Conservation (phyloP, 2,113 vertebrate species). For the Noctilio leporinus region DNA sequence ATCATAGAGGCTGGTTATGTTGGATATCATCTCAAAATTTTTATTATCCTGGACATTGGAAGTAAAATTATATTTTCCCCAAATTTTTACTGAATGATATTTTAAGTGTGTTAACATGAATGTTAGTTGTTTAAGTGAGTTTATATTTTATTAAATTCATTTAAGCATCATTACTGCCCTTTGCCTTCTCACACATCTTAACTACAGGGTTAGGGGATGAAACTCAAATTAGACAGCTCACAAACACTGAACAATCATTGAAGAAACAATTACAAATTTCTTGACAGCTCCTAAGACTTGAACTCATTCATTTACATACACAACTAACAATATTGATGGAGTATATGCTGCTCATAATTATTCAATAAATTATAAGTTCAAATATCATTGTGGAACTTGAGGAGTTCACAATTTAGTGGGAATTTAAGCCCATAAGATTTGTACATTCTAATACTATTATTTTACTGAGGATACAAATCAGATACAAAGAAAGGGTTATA, state of each 20-base stretch:
- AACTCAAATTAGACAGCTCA: not conserved
- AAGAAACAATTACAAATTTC: not conserved
- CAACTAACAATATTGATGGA: not conserved
- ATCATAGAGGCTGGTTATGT: slow-evolving; percentile 12
- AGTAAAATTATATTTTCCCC: not conserved
- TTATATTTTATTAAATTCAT: not conserved
- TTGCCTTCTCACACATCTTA: not conserved
- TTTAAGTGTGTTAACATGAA: not conserved
- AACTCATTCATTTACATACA: not conserved
- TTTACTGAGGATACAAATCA: not conserved
- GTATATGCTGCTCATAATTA: not conserved
- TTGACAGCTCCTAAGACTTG: not conserved
- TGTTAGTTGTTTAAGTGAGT: not conserved
- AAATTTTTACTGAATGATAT: not conserved
- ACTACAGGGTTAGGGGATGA: not conserved
- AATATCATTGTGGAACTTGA: not conserved
- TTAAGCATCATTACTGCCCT: not conserved
- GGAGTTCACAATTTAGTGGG: not conserved
- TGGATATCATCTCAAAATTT: not conserved
- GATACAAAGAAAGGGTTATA: not conserved
- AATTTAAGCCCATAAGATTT: not conserved
- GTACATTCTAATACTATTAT: not conserved
- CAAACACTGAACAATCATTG: not conserved
- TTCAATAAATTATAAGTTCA: not conserved
- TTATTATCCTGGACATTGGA: not conserved